Evolutionary conservation across 2,888 invertebrate genomes (phyloP).

Genomic region (Tinea semifulvella): DNA sequence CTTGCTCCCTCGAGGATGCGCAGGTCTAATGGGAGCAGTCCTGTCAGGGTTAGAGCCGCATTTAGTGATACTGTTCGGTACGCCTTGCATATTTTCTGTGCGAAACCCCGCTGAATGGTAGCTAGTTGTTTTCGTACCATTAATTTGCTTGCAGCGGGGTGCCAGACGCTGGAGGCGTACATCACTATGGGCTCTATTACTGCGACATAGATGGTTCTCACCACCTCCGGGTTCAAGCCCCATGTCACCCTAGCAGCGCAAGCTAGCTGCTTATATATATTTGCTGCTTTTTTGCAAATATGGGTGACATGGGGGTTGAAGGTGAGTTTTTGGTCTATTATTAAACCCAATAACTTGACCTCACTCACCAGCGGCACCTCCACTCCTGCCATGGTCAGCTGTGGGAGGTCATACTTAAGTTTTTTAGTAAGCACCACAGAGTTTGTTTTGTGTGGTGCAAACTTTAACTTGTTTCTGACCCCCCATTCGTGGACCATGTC

Average conservation of each 20-base stretch:
- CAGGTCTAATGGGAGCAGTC: too few relatives aligned
- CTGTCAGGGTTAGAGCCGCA: too few relatives aligned
- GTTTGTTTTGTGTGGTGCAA: conserved; percentile 17
- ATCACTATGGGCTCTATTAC: too few relatives aligned
- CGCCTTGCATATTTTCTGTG: background rate
- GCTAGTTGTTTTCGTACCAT: too few relatives aligned
- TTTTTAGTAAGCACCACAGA: conserved; percentile 15
- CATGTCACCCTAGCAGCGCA: conserved; percentile 8
- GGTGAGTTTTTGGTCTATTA: conserved; percentile 9
- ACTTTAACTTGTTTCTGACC: conserved; percentile 16
- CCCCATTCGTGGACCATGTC: conserved; percentile 17
- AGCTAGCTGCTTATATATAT: conserved; percentile 14
- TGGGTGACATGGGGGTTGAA: conserved; percentile 1
- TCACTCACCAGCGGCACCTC: background rate
- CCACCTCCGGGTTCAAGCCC: too few relatives aligned
- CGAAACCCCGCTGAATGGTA: too few relatives aligned
- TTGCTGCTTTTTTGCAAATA: conserved; percentile 15
- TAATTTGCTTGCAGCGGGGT: too few relatives aligned
- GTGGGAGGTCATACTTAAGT: conserved; percentile 16
- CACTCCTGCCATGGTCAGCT: conserved; percentile 14
- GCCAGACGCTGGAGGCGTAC: too few relatives aligned
- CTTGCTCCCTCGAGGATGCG: too few relatives aligned
- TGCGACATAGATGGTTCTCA: too few relatives aligned
- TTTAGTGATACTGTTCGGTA: too few relatives aligned
- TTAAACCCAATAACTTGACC: conserved; percentile 6